Evolutionary conservation across 2,113 vertebrate species (phyloP), one percentile per base, ranked within the genome.

Genomic region (Catharus bicknelli): DNA sequence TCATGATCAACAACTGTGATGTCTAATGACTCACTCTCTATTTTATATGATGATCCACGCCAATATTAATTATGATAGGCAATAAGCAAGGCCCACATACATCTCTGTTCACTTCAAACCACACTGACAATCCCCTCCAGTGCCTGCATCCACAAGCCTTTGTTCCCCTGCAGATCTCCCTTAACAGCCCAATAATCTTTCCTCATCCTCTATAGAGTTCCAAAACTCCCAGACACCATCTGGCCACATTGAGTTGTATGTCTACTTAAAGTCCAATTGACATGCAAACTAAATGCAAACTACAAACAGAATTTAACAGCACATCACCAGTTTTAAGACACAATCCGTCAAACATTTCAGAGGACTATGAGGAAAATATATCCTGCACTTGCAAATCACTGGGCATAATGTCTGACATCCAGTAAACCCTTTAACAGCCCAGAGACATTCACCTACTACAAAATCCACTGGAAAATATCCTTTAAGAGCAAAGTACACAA

Each of bases 231-330:
- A 97, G 95, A 97, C 86, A 96, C 94, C 96, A 98, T 97, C 95
- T 98, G 97, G 95, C 84, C 63, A 93, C 83, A 84, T 3, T n/a
- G 96, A 97, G 94, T 95, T 95, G 95, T 90, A 75, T 93, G 90
- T 92, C 87, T 97, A 96, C 75, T 94, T 97, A 94, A 94, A 96
- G 86, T 96, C 85, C 93, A 97, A 96, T 95, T 97, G 96, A 94
- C 91, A 97, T 95, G 94, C 95, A 97, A 97, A 97, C 93, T 91
- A 96, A 95, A 97, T 97, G 95, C 94, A 97, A 97, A 96, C 75
- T 88, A 91, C 90, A 93, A 97, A 94, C 90, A 94, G 74, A 97
- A 96, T 96, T 95, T 96, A 97, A 96, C 94, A 96, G 89, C 88
- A 90, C 83, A 96, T 83, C 93, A 77, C 88, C 81, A 96, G 73